A percentile compares a stretch with the other conserved stretches of the same genome.
Conservation (phyloP, 2,113 vertebrate species). For the Mesitornis unicolor region DNA sequence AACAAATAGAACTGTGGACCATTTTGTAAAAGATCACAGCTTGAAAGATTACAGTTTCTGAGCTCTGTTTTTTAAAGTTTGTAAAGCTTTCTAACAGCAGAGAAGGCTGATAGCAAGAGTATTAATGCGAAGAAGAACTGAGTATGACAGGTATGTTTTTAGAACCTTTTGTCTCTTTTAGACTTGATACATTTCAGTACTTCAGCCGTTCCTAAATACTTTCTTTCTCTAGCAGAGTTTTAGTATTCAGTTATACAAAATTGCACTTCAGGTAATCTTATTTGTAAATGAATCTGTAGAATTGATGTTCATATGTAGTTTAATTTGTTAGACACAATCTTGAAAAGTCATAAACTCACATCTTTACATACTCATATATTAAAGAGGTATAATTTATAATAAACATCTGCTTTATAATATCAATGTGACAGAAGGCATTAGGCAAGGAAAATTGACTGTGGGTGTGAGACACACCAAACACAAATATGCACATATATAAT, state of each 20-base stretch:
- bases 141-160: constrained; percentile 6
- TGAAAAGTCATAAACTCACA: constrained; percentile 64
- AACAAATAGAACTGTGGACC: background rate
- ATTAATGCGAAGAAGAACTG: background rate
- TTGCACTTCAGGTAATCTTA: constrained; percentile 38
- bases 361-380: constrained; percentile 54
- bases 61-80: background rate
- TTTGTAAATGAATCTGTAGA: constrained; percentile 61
- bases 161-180: constrained; percentile 26
- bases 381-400: constrained; percentile 66
- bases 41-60: background rate
- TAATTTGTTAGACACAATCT: constrained; percentile 61
- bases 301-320: constrained; percentile 47
- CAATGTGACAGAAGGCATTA: constrained; percentile 60
- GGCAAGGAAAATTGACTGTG: constrained; percentile 58
- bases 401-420: constrained; percentile 71
- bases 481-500: constrained; percentile 63
- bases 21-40: background rate
- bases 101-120: background rate
- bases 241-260: constrained; percentile 28
- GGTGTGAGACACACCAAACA: constrained; percentile 18
- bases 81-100: background rate
- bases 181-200: background rate
- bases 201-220: background rate
- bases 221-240: background rate